Evolutionary conservation across 2,113 vertebrate species (phyloP), one percentile per base, ranked within the genome.

Genomic region (Salvelinus alpinus): DNA sequence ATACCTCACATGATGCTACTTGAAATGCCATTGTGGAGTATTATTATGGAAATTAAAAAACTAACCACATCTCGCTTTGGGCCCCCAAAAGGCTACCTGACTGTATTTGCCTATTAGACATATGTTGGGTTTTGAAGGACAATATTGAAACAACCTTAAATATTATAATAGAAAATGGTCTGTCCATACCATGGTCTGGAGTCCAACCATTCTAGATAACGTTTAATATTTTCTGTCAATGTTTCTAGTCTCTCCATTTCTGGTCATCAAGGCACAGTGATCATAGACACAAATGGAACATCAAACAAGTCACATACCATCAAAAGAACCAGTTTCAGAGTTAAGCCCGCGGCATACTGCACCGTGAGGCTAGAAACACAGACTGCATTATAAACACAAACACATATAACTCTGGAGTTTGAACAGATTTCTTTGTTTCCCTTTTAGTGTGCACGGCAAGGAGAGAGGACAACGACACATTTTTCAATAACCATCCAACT

Each of bases 401-500:
- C 14, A 31, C 27, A 16, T 13, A 72, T n/a, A 16, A 44, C 38
- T 44, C 38, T 51, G 5, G 16, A 27, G 24, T 25, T 31, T 27
- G 29, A n/a, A 65, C 54, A 4, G 34, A 54, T 51, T 70, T 65
- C 31, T 71, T 75, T 80, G 22, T 79, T 68, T 78, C 76, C 78
- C 74, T 83, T 54, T 66, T 71, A 72, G 54, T 3, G 18, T 78
- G 76, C 66, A 68, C 77, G 77, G 70, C 70, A 78, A 71, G 60
- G 78, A 77, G 72, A 77, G 44, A 83, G 31, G 71, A 84, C 78
- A 84, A 67, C 73, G 76, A 74, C 72, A 84, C 73, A 80, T 85
- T 85, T 88, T 80, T 84, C 84, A 82, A 82, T 73, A 86, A 83
- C 82, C 80, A 75, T 85, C 75, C 78, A 82, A 20, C 86, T 89